Evolutionary conservation across 2,113 vertebrate genomes (phyloP), one percentile per base, ranked within the genome.

Genomic region (Aleadryas rufinucha): DNA sequence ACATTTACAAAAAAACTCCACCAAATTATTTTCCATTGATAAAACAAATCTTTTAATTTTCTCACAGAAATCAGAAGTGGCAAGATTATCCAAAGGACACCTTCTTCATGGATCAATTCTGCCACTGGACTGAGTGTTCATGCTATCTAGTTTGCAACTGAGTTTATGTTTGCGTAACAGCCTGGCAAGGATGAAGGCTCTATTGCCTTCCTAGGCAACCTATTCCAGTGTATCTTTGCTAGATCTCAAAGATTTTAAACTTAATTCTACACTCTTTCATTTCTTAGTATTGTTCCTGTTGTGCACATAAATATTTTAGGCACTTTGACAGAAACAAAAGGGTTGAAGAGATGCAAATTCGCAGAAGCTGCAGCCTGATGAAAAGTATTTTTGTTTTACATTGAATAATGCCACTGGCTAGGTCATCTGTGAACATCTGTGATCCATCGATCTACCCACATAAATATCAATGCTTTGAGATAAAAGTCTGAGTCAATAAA

Each of bases 401-500:
- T 65, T 70, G 76, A 90, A 70, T 74, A 92, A 90, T 68, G 87
- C 61, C 77, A 87, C 69, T 79, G 53, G 56, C 52, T 89, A 89
- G 89, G 80, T 93, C 91, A 95, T 77, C 60, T 91, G 60, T 87
- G 84, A 88, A 81, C 72, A 84, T 78, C 52, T 93, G 79, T 89
- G 91, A 90, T 92, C 64, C 86, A 89, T 91, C 10, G 24, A 82
- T 70, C 72, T 89, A 53, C 61, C 50, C 49, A 84, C 52, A 89
- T 70, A 91, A 92, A 90, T 87, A 91, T 68, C 69, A 89, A 57
- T 84, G 53, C 53, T 84, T 90, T 84, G 33, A 87, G 72, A 87
- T 89, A 92, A 92, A 97, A 88, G 60, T 76, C 23, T 66, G 81
- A 95, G 69, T 81, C 86, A 87, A 87, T 93, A 86, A 78, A 88